These are phyloP conservation scores for Sebastes matsubarae DNA, from an alignment of 2,797 vertebrate species.

Conservation along the genomic window DNA sequence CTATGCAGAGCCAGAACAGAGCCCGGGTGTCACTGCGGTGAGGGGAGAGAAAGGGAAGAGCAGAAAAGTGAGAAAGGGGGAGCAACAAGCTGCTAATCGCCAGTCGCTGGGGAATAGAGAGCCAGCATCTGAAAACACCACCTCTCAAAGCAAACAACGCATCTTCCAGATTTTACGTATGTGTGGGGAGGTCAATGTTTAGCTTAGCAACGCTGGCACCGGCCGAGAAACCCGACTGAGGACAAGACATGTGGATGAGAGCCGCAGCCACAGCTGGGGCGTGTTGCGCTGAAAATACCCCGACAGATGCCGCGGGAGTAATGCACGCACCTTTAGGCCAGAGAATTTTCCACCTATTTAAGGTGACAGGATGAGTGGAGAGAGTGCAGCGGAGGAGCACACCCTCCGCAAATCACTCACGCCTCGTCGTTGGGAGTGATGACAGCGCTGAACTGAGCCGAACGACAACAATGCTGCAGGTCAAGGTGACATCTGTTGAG, in stretches of 20 bases:
- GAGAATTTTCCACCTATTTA: constrained; percentile 44
- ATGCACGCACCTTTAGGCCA: constrained; percentile 42
- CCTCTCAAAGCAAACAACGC: constrained; percentile 48
- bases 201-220: constrained; percentile 60
- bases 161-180: constrained; percentile 24
- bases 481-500: constrained; percentile 63
- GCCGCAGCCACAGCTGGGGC: constrained; percentile 38
- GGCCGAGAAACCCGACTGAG: neutral
- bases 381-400: constrained; percentile 24
- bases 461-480: constrained; percentile 55
- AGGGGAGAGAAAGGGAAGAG: constrained; percentile 26
- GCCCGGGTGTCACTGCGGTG: constrained; percentile 28
- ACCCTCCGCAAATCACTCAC: constrained; percentile 48
- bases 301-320: constrained; percentile 5
- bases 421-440: constrained; percentile 33
- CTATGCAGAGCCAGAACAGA: constrained; percentile 13
- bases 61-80: constrained; percentile 48
- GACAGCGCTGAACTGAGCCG: constrained; percentile 40
- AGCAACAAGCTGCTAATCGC: constrained; percentile 67
- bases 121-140: constrained; percentile 40
- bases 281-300: constrained; percentile 30
- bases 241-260: constrained; percentile 42
- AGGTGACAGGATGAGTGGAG: constrained; percentile 46
- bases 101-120: constrained; percentile 29
- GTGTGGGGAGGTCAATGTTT: constrained; percentile 40